Conservation (phyloP, 2,888 invertebrate species). For the Hyposoter didymator region DNA sequence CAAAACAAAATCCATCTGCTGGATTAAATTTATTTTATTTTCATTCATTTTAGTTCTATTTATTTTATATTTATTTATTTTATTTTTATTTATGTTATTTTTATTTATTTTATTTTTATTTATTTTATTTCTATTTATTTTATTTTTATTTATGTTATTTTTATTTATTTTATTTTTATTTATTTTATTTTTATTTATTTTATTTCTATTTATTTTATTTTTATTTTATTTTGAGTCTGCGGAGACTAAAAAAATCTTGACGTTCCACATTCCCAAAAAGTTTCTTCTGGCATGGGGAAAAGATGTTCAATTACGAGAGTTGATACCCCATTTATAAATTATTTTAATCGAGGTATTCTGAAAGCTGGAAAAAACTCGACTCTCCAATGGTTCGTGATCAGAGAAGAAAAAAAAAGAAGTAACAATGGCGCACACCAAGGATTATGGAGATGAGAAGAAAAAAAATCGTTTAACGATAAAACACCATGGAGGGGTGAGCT, state of each 20-base stretch:
- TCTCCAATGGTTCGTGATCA: conserved; percentile 3
- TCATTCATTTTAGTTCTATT: no score
- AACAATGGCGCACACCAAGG: conserved; percentile 17
- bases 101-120: no score
- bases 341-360: conserved; percentile 25
- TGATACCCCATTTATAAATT: conserved; percentile 28
- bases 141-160: no score
- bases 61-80: no score
- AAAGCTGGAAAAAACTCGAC: conserved; percentile 2
- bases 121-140: no score
- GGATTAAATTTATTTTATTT: no score
- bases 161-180: no score
- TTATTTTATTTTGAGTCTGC: no score
- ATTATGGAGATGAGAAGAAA: conserved; percentile 55
- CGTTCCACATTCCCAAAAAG: neutral
- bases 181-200: no score
- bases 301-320: conserved; percentile 21
- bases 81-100: no score
- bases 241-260: neutral
- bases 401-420: conserved; percentile 20
- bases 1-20: neutral
- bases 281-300: neutral
- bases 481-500: conserved; percentile 19
- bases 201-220: no score
- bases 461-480: conserved; percentile 59